phyloP scores from a whole-genome alignment of 1,140 invertebrate species.

The Prorops nasuta region DNA sequence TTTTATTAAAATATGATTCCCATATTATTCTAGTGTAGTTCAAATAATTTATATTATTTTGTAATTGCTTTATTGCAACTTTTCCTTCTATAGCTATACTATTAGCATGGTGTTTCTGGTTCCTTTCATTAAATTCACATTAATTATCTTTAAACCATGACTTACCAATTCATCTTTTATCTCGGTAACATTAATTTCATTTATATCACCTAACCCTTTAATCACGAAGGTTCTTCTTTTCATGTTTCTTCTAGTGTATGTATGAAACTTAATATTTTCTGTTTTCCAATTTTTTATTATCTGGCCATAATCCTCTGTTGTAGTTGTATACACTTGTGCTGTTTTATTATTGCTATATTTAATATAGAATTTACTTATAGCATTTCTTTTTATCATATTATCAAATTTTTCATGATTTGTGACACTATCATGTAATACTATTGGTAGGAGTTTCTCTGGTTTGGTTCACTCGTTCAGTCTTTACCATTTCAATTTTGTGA shows the following conservation, averaged over 20 bases:
- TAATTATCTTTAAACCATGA: background rate
- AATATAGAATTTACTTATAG: constrained; percentile 6
- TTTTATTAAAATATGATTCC: constrained; percentile 28
- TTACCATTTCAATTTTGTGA: no score
- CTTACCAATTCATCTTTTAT: background rate
- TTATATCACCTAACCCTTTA: background rate
- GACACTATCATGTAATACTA: constrained; percentile 3
- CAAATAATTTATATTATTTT: constrained; percentile 8
- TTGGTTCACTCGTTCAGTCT: no score
- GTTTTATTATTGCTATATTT: constrained; percentile 7
- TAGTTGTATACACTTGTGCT: constrained; percentile 5
- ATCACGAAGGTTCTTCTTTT: constrained; percentile 11
- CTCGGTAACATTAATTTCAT: background rate
- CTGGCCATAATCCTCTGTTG: background rate
- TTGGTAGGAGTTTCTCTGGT: constrained; percentile 11
- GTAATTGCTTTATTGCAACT: constrained; percentile 5
- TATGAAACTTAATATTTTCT: constrained; percentile 9
- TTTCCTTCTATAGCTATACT: constrained; percentile 3
- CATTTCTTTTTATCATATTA: background rate
- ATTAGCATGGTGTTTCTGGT: constrained; percentile 16
- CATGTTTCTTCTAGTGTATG: constrained; percentile 5
- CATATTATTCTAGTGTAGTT: constrained; percentile 22
- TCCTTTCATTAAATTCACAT: constrained; percentile 15
- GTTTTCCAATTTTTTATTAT: background rate
- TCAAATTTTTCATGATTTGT: constrained; percentile 2